Conservation (phyloP, 2,888 invertebrate genomes). For the Pyrgus malvae region DNA sequence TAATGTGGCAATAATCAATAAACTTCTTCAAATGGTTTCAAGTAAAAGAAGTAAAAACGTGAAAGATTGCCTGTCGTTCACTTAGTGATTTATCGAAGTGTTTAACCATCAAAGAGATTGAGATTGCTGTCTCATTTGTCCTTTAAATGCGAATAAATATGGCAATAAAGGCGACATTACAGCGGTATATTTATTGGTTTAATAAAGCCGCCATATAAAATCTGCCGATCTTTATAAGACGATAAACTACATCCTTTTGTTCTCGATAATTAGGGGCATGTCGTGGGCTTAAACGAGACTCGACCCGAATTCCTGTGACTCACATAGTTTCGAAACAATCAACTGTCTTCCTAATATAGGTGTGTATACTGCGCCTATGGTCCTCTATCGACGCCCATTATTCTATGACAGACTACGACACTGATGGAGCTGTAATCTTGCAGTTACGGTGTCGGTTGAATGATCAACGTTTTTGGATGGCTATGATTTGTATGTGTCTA, state of each 20-base stretch:
- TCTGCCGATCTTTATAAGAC: slow-evolving; percentile 34
- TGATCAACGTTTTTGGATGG: background rate
- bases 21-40: background rate
- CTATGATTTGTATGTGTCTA: too few relatives aligned
- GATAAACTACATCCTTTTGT: slow-evolving; percentile 57
- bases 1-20: background rate
- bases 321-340: slow-evolving; percentile 30
- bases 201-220: slow-evolving; percentile 29
- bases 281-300: slow-evolving; percentile 42
- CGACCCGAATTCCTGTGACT: slow-evolving; percentile 46
- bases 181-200: slow-evolving; percentile 26
- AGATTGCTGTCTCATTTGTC: slow-evolving; percentile 12
- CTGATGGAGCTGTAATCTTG: slow-evolving; percentile 6
- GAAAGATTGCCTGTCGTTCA: background rate
- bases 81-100: slow-evolving; percentile 5
- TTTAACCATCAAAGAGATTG: background rate
- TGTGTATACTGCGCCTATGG: slow-evolving; percentile 12
- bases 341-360: slow-evolving; percentile 17
- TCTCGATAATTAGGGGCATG: slow-evolving; percentile 53
- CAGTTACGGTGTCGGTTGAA: slow-evolving; percentile 5
- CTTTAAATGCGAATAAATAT: slow-evolving; percentile 2
- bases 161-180: slow-evolving; percentile 2
- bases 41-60: background rate
- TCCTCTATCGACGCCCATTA: slow-evolving; percentile 14
- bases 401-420: slow-evolving; percentile 22